phyloP scores from a whole-genome alignment of 37 sponge, comb jelly and placozoan species.

The Ephydatia muelleri region DNA sequence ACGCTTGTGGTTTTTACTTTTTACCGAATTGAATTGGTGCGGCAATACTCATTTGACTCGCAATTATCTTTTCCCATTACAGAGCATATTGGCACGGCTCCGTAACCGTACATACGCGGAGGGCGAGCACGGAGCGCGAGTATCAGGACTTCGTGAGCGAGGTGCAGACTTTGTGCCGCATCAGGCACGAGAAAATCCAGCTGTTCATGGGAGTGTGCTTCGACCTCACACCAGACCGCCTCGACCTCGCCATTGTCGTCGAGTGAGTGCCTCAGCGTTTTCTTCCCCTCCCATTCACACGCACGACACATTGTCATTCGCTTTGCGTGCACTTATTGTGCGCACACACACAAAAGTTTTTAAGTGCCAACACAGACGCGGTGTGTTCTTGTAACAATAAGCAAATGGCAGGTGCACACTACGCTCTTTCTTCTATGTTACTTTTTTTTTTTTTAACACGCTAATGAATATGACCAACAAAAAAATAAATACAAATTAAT shows the following conservation, averaged over 20 bases:
- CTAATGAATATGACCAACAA: no score
- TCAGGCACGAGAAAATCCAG: slow-evolving; percentile 76
- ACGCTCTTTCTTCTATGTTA: no score
- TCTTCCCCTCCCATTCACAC: background rate
- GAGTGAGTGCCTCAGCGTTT: slow-evolving; percentile 24
- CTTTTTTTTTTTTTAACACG: no score
- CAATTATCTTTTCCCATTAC: slow-evolving; percentile 11
- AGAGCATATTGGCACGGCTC: slow-evolving; percentile 77
- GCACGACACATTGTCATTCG: background rate
- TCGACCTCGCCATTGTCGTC: slow-evolving; percentile 57
- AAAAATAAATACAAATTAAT: background rate
- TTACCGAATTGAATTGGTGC: no score
- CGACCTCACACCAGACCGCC: slow-evolving; percentile 25
- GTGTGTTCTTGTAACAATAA: background rate
- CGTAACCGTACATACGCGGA: slow-evolving; percentile 47
- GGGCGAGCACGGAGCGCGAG: background rate
- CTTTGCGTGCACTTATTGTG: background rate
- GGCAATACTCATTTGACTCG: no score
- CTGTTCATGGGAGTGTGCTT: slow-evolving; percentile 72
- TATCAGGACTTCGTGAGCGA: slow-evolving; percentile 23
- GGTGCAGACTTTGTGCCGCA: slow-evolving; percentile 46
- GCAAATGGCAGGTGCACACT: background rate
- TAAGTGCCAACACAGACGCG: background rate
- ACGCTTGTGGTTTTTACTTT: background rate
- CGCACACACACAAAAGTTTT: background rate